These are phyloP conservation scores for Pteria penguin DNA, from an alignment of 2,888 invertebrate genomes.

Conservation along the genomic window DNA sequence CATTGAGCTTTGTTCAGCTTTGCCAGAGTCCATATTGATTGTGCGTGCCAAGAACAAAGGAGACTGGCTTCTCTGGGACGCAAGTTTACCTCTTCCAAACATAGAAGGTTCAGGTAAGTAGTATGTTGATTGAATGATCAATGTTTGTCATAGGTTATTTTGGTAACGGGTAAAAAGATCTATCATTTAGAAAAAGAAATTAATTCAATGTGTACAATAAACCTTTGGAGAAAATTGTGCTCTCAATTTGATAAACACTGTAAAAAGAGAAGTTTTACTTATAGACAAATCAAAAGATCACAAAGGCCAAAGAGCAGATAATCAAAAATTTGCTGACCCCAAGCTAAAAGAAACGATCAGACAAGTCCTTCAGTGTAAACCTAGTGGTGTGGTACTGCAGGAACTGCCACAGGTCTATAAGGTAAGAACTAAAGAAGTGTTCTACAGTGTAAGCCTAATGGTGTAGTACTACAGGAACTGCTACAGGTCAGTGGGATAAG, in stretches of 20 bases:
- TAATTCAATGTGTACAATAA: no score
- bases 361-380: constrained; percentile 57
- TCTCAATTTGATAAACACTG: no score
- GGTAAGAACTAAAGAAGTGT: no score
- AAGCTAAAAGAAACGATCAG: constrained; percentile 58
- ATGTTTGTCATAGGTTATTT: no score
- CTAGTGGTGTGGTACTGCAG: constrained; percentile 58
- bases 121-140: no score
- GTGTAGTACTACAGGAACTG: constrained; percentile 58
- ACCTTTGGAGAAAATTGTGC: no score
- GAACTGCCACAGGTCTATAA: constrained; percentile 56
- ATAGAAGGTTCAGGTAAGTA: no score
- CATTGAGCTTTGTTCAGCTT: constrained; percentile 66
- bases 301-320: constrained; percentile 13
- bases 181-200: no score
- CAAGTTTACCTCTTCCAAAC: background rate
- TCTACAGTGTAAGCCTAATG: constrained; percentile 55
- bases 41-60: constrained; percentile 66
- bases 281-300: constrained; percentile 3
- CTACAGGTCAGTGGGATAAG: constrained; percentile 55
- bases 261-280: background rate
- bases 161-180: no score
- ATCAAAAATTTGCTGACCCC: constrained; percentile 31
- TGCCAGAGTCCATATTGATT: constrained; percentile 61
- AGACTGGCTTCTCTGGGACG: constrained; percentile 67